Evolutionary conservation across 2,113 vertebrate genomes (phyloP), one percentile per base, ranked within the genome.

Genomic region (Papio anubis): DNA sequence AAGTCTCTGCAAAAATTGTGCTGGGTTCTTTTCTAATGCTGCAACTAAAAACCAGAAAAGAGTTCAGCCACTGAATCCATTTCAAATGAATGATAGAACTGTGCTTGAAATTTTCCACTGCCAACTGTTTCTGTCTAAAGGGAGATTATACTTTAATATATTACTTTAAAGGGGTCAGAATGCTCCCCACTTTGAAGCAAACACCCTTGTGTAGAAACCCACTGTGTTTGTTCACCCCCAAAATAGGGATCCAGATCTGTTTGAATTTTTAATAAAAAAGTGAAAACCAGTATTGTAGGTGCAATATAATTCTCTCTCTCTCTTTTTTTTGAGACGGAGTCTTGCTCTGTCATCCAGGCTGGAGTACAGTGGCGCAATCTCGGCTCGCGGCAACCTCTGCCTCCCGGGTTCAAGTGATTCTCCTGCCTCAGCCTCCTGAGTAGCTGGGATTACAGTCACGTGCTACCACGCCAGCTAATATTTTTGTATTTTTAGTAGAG

Each of bases 241-340:
- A 61, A 94, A 32, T 48, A n/a, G 25, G n/a, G 45, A 57, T 52
- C 35, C 50, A 91, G 35, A 66, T 64, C 14, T 78, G 35, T 82
- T 86, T 92, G 79, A 30, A 61, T 80, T 88, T 85, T 85, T 94
- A 66, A 40, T 88, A 88, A 88, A 88, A 61, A 89, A 50, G 30
- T 9, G 27, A 13, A 86, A 93, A 66, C 23, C 35, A 88, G n/a
- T 59, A 45, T 68, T 57, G n/a, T 16, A 79, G 52, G 17, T 14
- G 5, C n/a, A 55, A 35, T 1, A 52, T 13, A 48, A 8, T 66
- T 48, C 50, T 86, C 52, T 55, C 52, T 18, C 52, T 55, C 18
- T 55, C 17, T 55, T 2, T 55, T 55, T 20, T 55, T 55, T 55
- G 2, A 55, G 18, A 55, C 18, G 0, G 52, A 55, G 6, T 55